Evolutionary conservation across 2,113 vertebrate genomes (phyloP).

Genomic region (Tragelaphus scriptus): DNA sequence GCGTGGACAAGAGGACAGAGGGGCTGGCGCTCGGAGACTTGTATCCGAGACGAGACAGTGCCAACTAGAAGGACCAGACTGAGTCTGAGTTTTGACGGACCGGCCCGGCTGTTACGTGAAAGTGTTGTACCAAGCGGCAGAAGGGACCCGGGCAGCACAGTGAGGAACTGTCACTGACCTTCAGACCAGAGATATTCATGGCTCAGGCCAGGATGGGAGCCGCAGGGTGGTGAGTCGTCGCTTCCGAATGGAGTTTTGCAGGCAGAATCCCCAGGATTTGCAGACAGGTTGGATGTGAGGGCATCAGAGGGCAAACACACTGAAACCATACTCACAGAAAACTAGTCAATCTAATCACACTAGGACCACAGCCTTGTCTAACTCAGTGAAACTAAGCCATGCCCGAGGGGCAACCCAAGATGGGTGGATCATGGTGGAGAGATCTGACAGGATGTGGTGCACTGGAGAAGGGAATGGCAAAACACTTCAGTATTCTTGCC

Average conservation of each 20-base stretch:
- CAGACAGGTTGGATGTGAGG: not conserved
- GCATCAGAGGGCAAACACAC: too few species aligned
- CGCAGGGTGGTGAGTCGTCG: not conserved
- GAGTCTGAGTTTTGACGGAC: not conserved
- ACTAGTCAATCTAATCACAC: too few species aligned
- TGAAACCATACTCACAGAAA: too few species aligned
- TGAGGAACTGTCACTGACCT: not conserved
- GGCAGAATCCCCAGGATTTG: not conserved
- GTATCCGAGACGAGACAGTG: not conserved
- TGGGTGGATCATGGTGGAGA: too few species aligned
- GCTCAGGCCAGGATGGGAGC: not conserved
- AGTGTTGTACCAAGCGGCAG: accelerated
- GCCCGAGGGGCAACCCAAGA: too few species aligned
- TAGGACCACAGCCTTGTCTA: too few species aligned
- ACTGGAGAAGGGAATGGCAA: too few species aligned
- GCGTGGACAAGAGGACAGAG: not conserved
- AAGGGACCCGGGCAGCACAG: accelerated
- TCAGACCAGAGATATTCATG: not conserved
- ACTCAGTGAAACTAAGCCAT: too few species aligned
- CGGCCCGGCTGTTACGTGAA: not conserved
- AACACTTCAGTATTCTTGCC: too few species aligned
- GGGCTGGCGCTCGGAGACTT: not conserved
- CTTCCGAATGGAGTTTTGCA: not conserved
- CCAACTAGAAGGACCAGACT: not conserved
- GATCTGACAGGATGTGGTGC: too few species aligned